Conservation (phyloP, 2,888 invertebrate genomes). For the Entomobrya multifasciata region DNA sequence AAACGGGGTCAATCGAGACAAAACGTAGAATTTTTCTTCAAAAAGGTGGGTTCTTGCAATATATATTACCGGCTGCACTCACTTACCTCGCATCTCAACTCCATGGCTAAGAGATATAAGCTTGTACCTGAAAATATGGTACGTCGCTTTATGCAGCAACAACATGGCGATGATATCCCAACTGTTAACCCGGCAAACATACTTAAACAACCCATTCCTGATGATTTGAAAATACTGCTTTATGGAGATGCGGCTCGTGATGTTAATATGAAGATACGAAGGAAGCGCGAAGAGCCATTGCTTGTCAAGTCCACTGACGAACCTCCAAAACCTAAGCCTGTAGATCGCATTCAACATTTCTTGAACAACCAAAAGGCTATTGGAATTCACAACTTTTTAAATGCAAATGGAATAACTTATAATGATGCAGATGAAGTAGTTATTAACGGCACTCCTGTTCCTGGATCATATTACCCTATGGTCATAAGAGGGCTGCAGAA, state of each 20-base stretch:
- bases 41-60: slow-evolving; percentile 48
- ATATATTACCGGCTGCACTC: slow-evolving; percentile 22
- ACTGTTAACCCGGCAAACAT: too few relatives aligned
- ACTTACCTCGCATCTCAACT: background rate
- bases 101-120: slow-evolving; percentile 32
- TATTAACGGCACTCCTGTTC: background rate
- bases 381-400: background rate
- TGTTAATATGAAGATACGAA: background rate
- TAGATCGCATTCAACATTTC: background rate
- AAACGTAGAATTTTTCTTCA: slow-evolving; percentile 49
- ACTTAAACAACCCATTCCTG: slow-evolving; percentile 2
- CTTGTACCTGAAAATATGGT: slow-evolving; percentile 26
- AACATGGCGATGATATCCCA: background rate
- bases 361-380: background rate
- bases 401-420: background rate
- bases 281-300: background rate
- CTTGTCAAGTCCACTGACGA: background rate
- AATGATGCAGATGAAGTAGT: slow-evolving; percentile 29
- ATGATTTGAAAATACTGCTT: slow-evolving; percentile 34
- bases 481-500: background rate
- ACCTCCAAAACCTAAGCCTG: background rate
- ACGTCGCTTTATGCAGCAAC: background rate
- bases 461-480: background rate
- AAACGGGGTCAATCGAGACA: background rate
- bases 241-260: slow-evolving; percentile 7